phyloP scores from a whole-genome alignment of 2,113 vertebrate species.

The Australoheros scitulus region DNA sequence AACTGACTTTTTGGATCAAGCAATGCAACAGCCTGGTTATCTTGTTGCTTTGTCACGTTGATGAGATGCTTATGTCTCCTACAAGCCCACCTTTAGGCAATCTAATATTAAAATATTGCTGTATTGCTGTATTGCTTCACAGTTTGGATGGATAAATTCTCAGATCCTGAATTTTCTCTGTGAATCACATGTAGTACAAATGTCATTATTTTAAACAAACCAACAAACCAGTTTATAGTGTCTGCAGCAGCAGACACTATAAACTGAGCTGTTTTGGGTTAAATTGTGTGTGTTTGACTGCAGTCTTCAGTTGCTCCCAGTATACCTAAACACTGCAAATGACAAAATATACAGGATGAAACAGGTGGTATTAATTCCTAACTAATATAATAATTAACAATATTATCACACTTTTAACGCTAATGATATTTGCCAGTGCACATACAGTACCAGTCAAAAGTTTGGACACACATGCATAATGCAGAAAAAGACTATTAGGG shows the following conservation, averaged over 20 bases:
- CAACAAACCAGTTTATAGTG: too few relatives aligned
- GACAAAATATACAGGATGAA: neutral
- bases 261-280: neutral
- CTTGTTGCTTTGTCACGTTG: neutral
- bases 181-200: neutral
- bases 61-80: neutral
- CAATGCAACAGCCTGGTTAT: neutral
- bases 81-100: neutral
- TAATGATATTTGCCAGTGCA: neutral
- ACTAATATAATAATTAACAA: neutral
- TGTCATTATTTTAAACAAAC: neutral
- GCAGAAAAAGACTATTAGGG: neutral
- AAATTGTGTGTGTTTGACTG: neutral
- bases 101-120: neutral
- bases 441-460: neutral
- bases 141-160: neutral
- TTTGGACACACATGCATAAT: neutral
- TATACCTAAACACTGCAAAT: neutral
- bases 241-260: neutral
- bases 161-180: neutral
- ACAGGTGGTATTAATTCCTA: accelerated
- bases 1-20: neutral
- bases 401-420: neutral
- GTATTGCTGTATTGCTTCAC: too few relatives aligned
- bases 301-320: neutral